These are phyloP conservation scores for Caenorhabditis auriculariae DNA, from an alignment of 2,888 invertebrate genomes.

Conservation along the genomic window DNA sequence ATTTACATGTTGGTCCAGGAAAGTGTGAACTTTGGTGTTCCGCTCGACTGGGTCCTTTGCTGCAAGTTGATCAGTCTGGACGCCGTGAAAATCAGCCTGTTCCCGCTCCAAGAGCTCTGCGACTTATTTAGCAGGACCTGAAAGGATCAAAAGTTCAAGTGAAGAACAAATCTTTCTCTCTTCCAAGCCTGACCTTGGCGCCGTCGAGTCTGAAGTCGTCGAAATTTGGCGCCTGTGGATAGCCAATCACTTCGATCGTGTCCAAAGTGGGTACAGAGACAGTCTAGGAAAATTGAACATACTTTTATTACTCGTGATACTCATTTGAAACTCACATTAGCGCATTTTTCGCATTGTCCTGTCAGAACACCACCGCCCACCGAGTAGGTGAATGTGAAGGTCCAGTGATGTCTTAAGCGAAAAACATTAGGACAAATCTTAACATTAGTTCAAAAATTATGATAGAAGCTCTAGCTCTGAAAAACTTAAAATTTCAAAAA, in stretches of 20 bases:
- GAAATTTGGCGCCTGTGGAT: constrained; percentile 32
- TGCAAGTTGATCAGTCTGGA: too few species aligned
- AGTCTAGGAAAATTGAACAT: constrained; percentile 5
- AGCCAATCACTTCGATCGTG: constrained; percentile 46
- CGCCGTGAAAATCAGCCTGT: too few species aligned
- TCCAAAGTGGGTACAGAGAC: constrained; percentile 33
- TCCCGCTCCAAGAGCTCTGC: too few species aligned
- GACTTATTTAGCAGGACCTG: too few species aligned
- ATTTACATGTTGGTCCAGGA: too few species aligned
- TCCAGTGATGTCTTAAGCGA: constrained; percentile 23
- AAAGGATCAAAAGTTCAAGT: too few species aligned
- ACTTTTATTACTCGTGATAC: neutral
- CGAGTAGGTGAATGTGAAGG: constrained; percentile 27
- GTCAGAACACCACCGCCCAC: constrained; percentile 13
- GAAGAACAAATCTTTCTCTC: too few species aligned
- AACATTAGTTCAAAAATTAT: too few species aligned
- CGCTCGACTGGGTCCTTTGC: too few species aligned
- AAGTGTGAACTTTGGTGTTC: too few species aligned
- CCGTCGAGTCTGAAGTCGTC: constrained; percentile 26
- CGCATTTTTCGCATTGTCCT: constrained; percentile 13
- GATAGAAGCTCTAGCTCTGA: too few species aligned
- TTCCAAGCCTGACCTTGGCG: constrained; percentile 3
- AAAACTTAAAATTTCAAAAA: too few species aligned
- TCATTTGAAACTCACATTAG: neutral
- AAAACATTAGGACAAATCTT: neutral